Percentiles rank a stretch among this genome's conserved stretches.
These are phyloP conservation scores for Pissodes strobi DNA, from an alignment of 1,140 invertebrate species.

Conservation along the genomic window DNA sequence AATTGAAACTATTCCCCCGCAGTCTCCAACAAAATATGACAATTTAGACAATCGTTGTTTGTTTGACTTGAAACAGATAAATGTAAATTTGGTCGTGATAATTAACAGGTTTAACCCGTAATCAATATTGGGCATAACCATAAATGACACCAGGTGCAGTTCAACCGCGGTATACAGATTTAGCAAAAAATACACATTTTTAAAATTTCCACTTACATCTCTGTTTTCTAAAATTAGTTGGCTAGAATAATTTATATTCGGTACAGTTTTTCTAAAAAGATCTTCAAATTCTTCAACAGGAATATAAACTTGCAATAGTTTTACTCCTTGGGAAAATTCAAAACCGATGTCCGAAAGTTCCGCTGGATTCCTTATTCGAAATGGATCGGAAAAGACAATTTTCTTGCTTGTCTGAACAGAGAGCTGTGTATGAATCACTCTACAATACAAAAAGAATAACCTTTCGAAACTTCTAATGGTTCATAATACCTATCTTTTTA, in stretches of 20 bases:
- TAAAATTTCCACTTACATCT: not conserved
- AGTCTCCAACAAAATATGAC: too few species aligned
- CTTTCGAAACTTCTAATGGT: too few species aligned
- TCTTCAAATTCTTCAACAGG: conserved; percentile 64
- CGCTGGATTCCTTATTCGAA: conserved; percentile 76
- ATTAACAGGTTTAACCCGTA: too few species aligned
- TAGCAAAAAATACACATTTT: not conserved
- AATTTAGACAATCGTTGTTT: too few species aligned
- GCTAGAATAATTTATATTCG: too few species aligned
- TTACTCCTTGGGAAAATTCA: conserved; percentile 75
- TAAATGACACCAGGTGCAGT: too few species aligned
- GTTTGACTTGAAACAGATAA: too few species aligned
- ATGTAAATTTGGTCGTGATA: not conserved
- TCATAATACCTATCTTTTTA: too few species aligned
- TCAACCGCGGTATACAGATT: not conserved
- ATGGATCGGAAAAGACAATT: conserved; percentile 78
- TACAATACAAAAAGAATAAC: too few species aligned
- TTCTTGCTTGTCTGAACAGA: conserved; percentile 74
- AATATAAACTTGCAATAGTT: conserved; percentile 77
- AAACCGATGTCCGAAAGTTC: conserved; percentile 66
- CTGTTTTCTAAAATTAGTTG: too few species aligned
- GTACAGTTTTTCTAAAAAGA: conserved; percentile 57
- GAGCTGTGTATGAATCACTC: conserved; percentile 78
- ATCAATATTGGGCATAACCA: too few species aligned
- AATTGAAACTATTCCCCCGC: too few species aligned